Base-by-base conservation (phyloP, 2,888 invertebrate species). In the Leucoma salicis region DNA sequence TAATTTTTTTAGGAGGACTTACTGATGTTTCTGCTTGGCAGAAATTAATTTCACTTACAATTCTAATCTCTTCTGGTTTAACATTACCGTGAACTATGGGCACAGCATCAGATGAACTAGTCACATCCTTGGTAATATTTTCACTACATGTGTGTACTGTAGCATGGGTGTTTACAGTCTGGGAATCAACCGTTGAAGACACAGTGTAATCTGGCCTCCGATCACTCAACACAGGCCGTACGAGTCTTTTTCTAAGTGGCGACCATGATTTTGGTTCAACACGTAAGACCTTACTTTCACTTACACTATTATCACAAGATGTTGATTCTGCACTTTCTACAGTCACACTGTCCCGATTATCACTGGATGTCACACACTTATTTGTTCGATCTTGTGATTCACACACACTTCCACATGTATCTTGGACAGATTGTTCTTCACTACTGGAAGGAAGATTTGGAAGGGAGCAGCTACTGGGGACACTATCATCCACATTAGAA, bases 21-120 rank as follows among this genome's bases (percentile, higher is more conserved):
- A 77, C 65, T 42, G 87, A 85, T 40, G 85, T 82, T 75, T 89
- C 89, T 76, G 88, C 86, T 84, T 85, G 82, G 80, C 87, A 86
- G 77, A 87, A 74, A 81, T 79, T 87, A 68, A 83, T 72, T 76
- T 85, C 87, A 76, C 79, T 85, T 78, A 85, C 62, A 76, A 77
- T 81, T 75, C 79, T 84, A 82, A 78, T 81, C 74, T 83, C 82
- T 74, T 84, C 80, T 64, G 77, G 75, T 64, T 79, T 83, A 61
- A 73, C 66, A 75, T 76, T 82, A 81, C 75, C 78, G 69, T 79
- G 73, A 71, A 74, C 63, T 67, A 65, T 61, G 56, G 76, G 64
- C 60, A 88, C 75, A 53, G 82, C 79, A 70, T 89, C 89, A 33
- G 89, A 89, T 33, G 89, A 89, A 72, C 89, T 89, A 47, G 89